A percentile compares a stretch with the other conserved stretches of the same genome.
Conservation (phyloP, 1,140 invertebrate genomes). For the Neodiprion lecontei region DNA sequence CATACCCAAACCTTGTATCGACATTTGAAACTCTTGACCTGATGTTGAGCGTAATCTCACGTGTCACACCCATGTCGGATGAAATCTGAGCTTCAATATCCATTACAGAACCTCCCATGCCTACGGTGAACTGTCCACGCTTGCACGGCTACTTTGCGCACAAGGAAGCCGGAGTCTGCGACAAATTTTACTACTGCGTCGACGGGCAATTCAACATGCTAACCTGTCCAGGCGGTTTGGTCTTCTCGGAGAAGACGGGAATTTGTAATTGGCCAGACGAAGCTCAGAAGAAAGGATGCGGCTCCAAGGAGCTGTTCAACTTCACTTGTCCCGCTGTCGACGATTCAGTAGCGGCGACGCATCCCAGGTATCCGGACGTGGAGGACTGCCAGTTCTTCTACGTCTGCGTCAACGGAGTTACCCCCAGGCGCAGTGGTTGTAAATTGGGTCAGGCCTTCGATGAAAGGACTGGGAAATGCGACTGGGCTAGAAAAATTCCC, state of each 20-base stretch:
- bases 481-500: slow-evolving; percentile 88
- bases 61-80: no score
- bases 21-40: no score
- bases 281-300: slow-evolving; percentile 84
- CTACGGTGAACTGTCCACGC: slow-evolving; percentile 78
- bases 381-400: slow-evolving; percentile 93
- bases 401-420: slow-evolving; percentile 87
- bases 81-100: neutral
- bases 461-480: slow-evolving; percentile 80
- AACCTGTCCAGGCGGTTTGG: slow-evolving; percentile 84
- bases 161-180: slow-evolving; percentile 79
- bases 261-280: slow-evolving; percentile 93
- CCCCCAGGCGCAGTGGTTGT: slow-evolving; percentile 83
- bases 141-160: slow-evolving; percentile 90
- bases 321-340: slow-evolving; percentile 85
- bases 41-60: no score
- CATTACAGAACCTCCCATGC: slow-evolving; percentile 74
- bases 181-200: slow-evolving; percentile 91
- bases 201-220: slow-evolving; percentile 90
- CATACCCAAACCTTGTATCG: no score
- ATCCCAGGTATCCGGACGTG: slow-evolving; percentile 87
- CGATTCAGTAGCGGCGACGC: slow-evolving; percentile 73
- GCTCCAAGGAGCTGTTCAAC: slow-evolving; percentile 83
- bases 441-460: slow-evolving; percentile 92
- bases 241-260: slow-evolving; percentile 87